A percentile compares a stretch with the other conserved stretches of the same genome.
phyloP scores from a whole-genome alignment of 1,140 invertebrate species.

The Lucilia sericata region DNA sequence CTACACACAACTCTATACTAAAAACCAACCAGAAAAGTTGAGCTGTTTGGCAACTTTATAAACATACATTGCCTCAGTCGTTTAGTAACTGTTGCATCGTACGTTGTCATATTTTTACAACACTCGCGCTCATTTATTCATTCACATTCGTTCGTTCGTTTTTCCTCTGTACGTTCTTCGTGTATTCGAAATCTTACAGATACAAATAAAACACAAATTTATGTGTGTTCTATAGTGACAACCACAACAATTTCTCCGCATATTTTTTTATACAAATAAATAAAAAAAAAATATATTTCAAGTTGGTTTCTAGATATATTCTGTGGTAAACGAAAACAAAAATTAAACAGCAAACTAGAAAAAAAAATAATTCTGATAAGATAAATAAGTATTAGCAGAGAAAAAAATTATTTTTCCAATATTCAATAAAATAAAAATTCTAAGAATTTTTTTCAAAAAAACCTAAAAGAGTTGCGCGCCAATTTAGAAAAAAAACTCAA shows the following conservation, averaged over 20 bases:
- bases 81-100: constrained; percentile 67
- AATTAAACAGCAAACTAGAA: not conserved
- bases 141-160: not conserved
- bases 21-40: constrained; percentile 38
- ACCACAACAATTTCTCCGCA: constrained; percentile 3
- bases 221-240: constrained; percentile 5
- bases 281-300: not conserved
- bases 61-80: constrained; percentile 60
- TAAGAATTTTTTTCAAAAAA: not conserved
- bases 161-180: not conserved
- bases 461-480: not conserved
- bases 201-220: constrained; percentile 24
- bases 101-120: constrained; percentile 44
- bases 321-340: not conserved
- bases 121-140: constrained; percentile 30
- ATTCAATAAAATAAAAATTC: not conserved
- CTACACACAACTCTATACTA: not conserved
- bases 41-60: constrained; percentile 62
- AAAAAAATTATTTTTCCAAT: not conserved
- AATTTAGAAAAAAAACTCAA: not conserved
- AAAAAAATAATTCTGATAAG: not conserved
- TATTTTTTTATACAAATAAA: not conserved
- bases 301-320: not conserved
- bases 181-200: constrained; percentile 18
- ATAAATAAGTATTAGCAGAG: not conserved